Percentiles rank a stretch among this genome's conserved stretches.
phyloP scores from a whole-genome alignment of 2,888 invertebrate species.

The Phrixothrix hirtus region DNA sequence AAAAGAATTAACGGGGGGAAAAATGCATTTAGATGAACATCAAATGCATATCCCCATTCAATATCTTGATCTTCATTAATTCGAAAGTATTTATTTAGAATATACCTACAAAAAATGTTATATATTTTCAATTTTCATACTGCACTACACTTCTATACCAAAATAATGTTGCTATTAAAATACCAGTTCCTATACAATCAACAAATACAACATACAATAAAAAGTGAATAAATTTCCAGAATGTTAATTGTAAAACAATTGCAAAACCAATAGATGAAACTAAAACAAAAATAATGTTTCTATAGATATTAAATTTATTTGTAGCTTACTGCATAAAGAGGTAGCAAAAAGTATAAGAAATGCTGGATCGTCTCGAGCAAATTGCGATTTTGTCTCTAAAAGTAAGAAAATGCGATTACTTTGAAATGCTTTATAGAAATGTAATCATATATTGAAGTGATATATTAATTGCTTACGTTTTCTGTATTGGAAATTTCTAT shows the following conservation, averaged over 20 bases:
- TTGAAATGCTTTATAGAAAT: no score
- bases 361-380: slow-evolving; percentile 98
- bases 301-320: not conserved
- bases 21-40: slow-evolving; percentile 97
- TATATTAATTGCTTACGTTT: slow-evolving; percentile 97
- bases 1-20: slow-evolving; percentile 94
- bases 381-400: slow-evolving; percentile 96
- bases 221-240: slow-evolving; percentile 76
- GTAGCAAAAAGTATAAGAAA: slow-evolving; percentile 89
- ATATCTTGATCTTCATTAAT: slow-evolving; percentile 77
- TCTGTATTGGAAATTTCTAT: slow-evolving; percentile 95
- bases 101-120: slow-evolving; percentile 63
- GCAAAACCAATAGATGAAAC: slow-evolving; percentile 91
- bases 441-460: no score
- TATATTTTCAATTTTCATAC: slow-evolving; percentile 1
- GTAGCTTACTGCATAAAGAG: slow-evolving; percentile 75
- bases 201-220: slow-evolving; percentile 90
- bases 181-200: slow-evolving; percentile 89
- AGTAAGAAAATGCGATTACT: no score
- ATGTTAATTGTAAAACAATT: slow-evolving; percentile 71
- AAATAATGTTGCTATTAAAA: slow-evolving; percentile 83
- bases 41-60: slow-evolving; percentile 99
- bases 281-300: slow-evolving; percentile 56
- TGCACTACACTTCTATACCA: slow-evolving; percentile 67
- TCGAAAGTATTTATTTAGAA: slow-evolving; percentile 78